Conservation (phyloP, 2,797 vertebrate species). For the Pseudochromis fuscus region DNA sequence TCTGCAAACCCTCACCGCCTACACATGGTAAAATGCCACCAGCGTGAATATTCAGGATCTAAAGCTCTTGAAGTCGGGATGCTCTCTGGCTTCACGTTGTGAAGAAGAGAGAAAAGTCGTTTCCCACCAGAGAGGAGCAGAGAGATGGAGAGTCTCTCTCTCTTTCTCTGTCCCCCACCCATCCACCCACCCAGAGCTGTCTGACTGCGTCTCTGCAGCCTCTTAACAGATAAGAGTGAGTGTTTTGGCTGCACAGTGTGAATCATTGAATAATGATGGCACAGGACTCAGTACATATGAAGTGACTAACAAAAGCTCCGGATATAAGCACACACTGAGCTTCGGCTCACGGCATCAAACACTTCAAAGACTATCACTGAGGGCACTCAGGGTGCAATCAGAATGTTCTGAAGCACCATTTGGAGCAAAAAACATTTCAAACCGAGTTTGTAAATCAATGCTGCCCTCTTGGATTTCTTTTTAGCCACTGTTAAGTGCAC, state of each 20-base stretch:
- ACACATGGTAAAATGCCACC: conserved; percentile 80
- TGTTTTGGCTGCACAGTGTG: conserved; percentile 80
- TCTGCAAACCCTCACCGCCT: conserved; percentile 72
- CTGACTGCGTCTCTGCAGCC: conserved; percentile 75
- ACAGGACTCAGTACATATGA: conserved; percentile 70
- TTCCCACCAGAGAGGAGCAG: conserved; percentile 58
- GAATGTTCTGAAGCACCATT: conserved; percentile 71
- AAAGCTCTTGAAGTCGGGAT: conserved; percentile 75
- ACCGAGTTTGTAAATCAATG: conserved; percentile 69
- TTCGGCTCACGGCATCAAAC: conserved; percentile 54
- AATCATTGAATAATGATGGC: conserved; percentile 80
- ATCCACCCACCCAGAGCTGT: conserved; percentile 70
- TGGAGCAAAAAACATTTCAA: conserved; percentile 59
- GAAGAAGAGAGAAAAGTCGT: conserved; percentile 69
- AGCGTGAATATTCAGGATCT: conserved; percentile 79
- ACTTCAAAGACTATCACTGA: conserved; percentile 73
- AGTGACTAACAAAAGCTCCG: conserved; percentile 75
- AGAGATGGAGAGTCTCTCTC: conserved; percentile 29
- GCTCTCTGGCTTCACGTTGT: conserved; percentile 70
- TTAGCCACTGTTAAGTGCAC: conserved; percentile 65
- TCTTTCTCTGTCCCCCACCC: conserved; percentile 45
- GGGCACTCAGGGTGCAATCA: conserved; percentile 72
- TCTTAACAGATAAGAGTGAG: conserved; percentile 77
- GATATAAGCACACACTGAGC: conserved; percentile 70
- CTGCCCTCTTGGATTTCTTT: conserved; percentile 61